A percentile compares a stretch with the other conserved stretches of the same genome.
These are phyloP conservation scores for Hemibates koningsi DNA, from an alignment of 2,113 vertebrate species.

Conservation along the genomic window DNA sequence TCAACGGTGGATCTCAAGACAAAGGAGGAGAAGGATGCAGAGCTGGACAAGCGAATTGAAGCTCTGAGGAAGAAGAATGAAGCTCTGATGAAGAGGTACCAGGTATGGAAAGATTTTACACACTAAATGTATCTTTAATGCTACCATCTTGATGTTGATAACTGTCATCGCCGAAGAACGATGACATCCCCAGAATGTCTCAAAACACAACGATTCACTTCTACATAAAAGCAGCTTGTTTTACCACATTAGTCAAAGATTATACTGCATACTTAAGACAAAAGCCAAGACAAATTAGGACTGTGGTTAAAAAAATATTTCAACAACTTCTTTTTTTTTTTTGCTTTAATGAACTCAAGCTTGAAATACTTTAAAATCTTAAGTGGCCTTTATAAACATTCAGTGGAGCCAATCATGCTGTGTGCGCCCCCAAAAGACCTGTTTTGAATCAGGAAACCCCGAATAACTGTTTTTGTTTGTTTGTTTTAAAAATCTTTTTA, in stretches of 20 bases:
- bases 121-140: not conserved
- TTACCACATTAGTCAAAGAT: not conserved
- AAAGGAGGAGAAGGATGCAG: slow-evolving; percentile 89
- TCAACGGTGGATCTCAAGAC: slow-evolving; percentile 79
- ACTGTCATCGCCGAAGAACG: not conserved
- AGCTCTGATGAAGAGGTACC: slow-evolving; percentile 83
- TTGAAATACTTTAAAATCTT: not conserved
- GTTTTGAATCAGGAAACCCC: not conserved
- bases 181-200: not conserved
- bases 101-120: slow-evolving; percentile 57
- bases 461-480: not conserved
- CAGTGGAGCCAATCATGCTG: not conserved
- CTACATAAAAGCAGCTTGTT: not conserved
- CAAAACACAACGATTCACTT: not conserved
- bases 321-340: not conserved
- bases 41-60: slow-evolving; percentile 85
- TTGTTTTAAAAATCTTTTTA: not conserved
- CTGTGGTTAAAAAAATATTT: not conserved
- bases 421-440: rapidly evolving
- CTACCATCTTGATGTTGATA: rapidly evolving
- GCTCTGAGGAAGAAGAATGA: slow-evolving; percentile 88
- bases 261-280: not conserved
- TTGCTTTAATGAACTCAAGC: rapidly evolving
- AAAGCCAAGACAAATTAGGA: not conserved
- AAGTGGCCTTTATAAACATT: not conserved